phyloP scores from a whole-genome alignment of 1,140 invertebrate species.

The Magallana angulata region DNA sequence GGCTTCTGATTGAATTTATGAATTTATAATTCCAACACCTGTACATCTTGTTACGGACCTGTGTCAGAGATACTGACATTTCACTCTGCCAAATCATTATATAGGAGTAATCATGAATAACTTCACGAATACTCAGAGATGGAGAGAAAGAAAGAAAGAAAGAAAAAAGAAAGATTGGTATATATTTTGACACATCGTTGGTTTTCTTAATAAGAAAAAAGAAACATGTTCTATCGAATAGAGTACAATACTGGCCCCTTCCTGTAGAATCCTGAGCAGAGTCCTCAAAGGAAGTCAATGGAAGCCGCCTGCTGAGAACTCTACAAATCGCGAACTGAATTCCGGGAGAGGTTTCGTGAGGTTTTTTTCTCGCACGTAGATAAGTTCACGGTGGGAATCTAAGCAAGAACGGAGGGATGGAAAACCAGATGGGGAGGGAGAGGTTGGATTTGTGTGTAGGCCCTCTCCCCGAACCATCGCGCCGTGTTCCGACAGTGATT shows the following conservation, averaged over 20 bases:
- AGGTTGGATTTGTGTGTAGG: background rate
- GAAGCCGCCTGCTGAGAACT: background rate
- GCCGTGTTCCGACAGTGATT: background rate
- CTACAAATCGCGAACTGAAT: background rate
- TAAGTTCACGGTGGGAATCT: background rate
- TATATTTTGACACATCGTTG: background rate
- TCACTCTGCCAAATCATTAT: background rate
- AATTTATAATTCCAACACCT: constrained; percentile 11
- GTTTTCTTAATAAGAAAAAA: background rate
- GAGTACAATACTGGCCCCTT: background rate
- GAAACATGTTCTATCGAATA: background rate
- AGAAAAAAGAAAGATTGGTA: background rate
- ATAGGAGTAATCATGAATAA: too few species aligned
- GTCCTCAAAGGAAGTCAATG: background rate
- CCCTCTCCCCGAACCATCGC: background rate
- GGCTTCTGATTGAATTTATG: background rate
- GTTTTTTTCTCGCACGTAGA: background rate
- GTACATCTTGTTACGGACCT: background rate
- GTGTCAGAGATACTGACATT: background rate
- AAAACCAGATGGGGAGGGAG: constrained; percentile 10
- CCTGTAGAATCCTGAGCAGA: background rate
- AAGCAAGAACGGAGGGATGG: background rate
- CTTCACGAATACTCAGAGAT: background rate
- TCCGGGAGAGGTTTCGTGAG: background rate
- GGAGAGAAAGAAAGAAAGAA: background rate